These are phyloP conservation scores for Microplitis manilae DNA, from an alignment of 2,888 invertebrate genomes.

Conservation along the genomic window DNA sequence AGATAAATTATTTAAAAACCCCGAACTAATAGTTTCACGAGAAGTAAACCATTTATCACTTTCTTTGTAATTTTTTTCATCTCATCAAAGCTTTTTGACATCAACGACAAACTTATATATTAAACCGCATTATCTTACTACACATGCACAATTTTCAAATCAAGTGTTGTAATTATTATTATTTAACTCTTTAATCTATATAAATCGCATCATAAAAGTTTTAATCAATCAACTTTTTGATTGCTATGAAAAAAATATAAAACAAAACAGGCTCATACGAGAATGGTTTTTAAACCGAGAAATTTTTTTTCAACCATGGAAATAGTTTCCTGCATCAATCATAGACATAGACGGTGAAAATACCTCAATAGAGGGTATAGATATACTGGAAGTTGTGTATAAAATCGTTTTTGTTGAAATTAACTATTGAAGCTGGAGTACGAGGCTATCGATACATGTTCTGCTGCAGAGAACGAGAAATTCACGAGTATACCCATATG, in stretches of 20 bases:
- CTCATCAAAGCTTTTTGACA: constrained; percentile 40
- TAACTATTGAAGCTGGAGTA: constrained; percentile 18
- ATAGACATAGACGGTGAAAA: background rate
- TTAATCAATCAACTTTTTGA: background rate
- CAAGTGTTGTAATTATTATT: background rate
- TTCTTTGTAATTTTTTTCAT: constrained; percentile 55
- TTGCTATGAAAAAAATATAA: background rate
- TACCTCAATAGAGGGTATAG: background rate
- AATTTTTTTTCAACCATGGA: background rate
- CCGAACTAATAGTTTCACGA: constrained; percentile 35
- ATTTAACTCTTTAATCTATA: background rate
- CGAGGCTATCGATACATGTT: constrained; percentile 2
- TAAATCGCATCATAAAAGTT: background rate
- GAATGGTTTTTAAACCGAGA: background rate
- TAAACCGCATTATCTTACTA: constrained; percentile 47
- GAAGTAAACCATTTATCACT: constrained; percentile 56
- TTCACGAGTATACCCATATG: background rate
- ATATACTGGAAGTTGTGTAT: background rate
- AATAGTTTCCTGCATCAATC: background rate
- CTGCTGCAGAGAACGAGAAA: constrained; percentile 1
- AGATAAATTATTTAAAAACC: constrained; percentile 51
- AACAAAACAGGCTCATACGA: background rate
- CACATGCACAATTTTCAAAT: background rate
- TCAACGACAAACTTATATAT: constrained; percentile 43
- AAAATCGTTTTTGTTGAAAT: background rate